These are phyloP conservation scores for Alviniconcha strummeri DNA, from an alignment of 2,888 invertebrate genomes.

Conservation along the genomic window DNA sequence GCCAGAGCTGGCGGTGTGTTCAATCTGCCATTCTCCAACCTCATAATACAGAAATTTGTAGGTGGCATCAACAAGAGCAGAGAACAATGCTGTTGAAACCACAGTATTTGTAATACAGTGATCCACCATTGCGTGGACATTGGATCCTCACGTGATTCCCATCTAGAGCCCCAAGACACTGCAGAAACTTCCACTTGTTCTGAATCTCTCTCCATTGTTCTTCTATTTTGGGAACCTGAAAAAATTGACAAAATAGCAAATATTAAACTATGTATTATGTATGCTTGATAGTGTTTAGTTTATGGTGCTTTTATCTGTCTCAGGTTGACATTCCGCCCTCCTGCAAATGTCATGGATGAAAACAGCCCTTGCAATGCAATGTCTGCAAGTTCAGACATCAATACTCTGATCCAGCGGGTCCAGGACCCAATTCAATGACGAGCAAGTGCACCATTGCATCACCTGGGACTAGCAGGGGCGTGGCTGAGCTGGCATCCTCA, in stretches of 20 bases:
- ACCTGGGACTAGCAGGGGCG: too few species aligned
- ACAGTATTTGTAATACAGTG: background rate
- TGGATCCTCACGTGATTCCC: constrained; percentile 22
- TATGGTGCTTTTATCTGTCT: background rate
- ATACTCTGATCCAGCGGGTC: background rate
- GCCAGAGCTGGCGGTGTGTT: too few species aligned
- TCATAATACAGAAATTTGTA: constrained; percentile 14
- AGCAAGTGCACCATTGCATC: too few species aligned
- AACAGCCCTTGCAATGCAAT: too few species aligned
- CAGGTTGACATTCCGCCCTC: too few species aligned
- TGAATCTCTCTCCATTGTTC: background rate
- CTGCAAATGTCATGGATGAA: background rate
- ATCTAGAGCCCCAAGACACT: constrained; percentile 23
- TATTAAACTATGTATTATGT: too few species aligned
- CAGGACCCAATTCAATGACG: background rate
- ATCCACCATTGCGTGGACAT: constrained; percentile 11
- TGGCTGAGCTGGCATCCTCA: too few species aligned
- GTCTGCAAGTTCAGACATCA: background rate
- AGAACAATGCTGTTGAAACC: constrained; percentile 8
- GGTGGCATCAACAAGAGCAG: constrained; percentile 6
- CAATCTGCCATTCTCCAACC: background rate
- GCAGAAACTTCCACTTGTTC: constrained; percentile 18
- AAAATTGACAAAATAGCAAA: background rate
- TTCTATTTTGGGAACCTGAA: constrained; percentile 4
- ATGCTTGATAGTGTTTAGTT: too few species aligned